Evolutionary conservation across 2,797 vertebrate species (phyloP), one percentile per base, ranked within the genome.

Genomic region (Cyprinella venusta): DNA sequence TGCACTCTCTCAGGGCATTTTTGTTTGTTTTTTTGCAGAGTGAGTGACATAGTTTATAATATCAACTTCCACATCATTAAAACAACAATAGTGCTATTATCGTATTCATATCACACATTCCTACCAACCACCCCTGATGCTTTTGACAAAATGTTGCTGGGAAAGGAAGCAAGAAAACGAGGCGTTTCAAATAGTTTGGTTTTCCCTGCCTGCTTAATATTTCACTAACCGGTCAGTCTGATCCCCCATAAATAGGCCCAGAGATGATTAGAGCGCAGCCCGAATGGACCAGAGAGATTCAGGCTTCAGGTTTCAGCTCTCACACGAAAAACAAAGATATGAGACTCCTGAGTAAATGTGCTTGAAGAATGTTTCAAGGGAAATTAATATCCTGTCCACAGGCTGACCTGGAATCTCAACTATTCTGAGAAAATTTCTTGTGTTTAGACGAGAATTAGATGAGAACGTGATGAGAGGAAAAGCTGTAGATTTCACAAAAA

Each of bases 171-270:
- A 45, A 63, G 85, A 86, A 89, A 87, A 82, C 80, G 38, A 80
- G 71, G 64, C 48, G 52, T 79, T 78, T 56, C 61, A 42, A 76
- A 42, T 40, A 50, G 81, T 84, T 82, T 85, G 59, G 69, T 54
- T 81, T 83, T 76, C 12, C 61, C 54, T 75, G 68, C 48, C 72
- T 71, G 78, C 79, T 82, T 86, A 83, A 87, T 88, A 86, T 86
- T 84, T 87, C 33, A 87, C 63, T 18, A 82, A 76, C 82, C 33
- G 8, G 67, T 42, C 8, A 36, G 8, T 84, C 42, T 56, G 56
- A 65, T 68, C 81, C 59, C 19, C 5, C 64, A 63, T 26, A n/a
- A 71, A 65, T 36, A 21, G 65, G 8, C 15, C 36, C 74, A n/a
- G 24, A 21, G 40, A 26, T 26, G 54, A 82, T 83, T 71, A 77